These are phyloP conservation scores for Empis livida DNA, from an alignment of 2,888 invertebrate genomes.

Conservation along the genomic window DNA sequence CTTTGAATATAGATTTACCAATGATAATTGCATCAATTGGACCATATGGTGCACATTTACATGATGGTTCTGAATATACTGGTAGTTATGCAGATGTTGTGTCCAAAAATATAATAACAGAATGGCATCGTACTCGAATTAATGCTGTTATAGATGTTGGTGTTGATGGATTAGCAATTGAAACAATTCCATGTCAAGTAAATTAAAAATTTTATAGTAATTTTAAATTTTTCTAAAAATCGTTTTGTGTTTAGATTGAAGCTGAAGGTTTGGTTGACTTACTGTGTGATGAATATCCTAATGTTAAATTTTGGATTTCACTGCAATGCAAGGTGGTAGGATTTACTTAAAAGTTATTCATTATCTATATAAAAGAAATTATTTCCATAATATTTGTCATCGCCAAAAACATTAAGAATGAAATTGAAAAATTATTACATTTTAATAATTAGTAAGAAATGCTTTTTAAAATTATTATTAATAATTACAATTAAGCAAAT, in stretches of 20 bases:
- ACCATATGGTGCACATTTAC: constrained; percentile 80
- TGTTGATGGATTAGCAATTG: constrained; percentile 75
- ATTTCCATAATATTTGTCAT: too few species aligned
- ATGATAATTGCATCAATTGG: constrained; percentile 81
- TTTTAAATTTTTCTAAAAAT: background rate
- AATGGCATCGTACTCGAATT: constrained; percentile 78
- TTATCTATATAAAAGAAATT: background rate
- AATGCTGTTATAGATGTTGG: constrained; percentile 65
- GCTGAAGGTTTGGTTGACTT: constrained; percentile 71
- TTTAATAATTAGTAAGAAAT: too few species aligned
- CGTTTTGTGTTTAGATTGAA: constrained; percentile 39
- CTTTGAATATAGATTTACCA: constrained; percentile 39
- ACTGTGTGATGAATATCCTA: constrained; percentile 59
- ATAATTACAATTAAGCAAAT: too few species aligned
- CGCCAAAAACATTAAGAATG: too few species aligned
- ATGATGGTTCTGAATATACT: constrained; percentile 89
- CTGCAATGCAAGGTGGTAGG: constrained; percentile 68
- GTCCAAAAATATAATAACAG: constrained; percentile 51
- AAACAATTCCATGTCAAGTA: constrained; percentile 79
- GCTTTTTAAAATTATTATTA: too few species aligned
- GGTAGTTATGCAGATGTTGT: constrained; percentile 64
- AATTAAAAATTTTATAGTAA: background rate
- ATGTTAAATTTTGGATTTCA: constrained; percentile 70
- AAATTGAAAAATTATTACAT: too few species aligned
- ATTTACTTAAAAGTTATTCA: constrained; percentile 7